phyloP scores from a whole-genome alignment of 2,797 vertebrate genomes.

The Cossypha polioptera region DNA sequence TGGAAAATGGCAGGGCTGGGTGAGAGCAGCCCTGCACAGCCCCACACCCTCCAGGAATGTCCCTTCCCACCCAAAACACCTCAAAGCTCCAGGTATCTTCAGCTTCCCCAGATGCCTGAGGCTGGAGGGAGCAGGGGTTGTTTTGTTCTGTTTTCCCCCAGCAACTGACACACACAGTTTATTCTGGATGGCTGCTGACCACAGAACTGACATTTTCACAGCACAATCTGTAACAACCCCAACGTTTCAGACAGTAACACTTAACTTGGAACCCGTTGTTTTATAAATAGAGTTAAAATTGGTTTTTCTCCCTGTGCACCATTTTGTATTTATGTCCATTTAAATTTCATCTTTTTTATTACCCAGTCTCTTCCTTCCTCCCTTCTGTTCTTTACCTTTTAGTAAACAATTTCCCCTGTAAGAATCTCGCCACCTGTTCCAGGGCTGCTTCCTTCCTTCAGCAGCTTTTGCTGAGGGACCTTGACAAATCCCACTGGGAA shows the following conservation, averaged over 20 bases:
- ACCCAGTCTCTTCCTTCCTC: background rate
- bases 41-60: rapidly evolving
- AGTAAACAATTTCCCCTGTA: background rate
- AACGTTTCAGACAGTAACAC: background rate
- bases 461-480: background rate
- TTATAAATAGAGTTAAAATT: slow-evolving; percentile 42
- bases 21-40: background rate
- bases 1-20: background rate
- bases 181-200: background rate
- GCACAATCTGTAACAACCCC: background rate
- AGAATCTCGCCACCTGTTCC: background rate
- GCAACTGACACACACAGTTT: background rate
- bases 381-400: background rate
- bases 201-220: background rate
- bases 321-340: slow-evolving; percentile 11
- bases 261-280: slow-evolving; percentile 4
- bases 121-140: background rate
- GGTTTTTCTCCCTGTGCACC: background rate
- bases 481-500: background rate
- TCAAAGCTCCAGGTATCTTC: background rate
- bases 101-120: background rate
- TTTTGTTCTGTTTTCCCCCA: background rate
- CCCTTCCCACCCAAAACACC: background rate
- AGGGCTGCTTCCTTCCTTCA: background rate
- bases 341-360: slow-evolving; percentile 19